Evolutionary conservation across 2,888 invertebrate species (phyloP).

Genomic region (Tortricodes alternella): DNA sequence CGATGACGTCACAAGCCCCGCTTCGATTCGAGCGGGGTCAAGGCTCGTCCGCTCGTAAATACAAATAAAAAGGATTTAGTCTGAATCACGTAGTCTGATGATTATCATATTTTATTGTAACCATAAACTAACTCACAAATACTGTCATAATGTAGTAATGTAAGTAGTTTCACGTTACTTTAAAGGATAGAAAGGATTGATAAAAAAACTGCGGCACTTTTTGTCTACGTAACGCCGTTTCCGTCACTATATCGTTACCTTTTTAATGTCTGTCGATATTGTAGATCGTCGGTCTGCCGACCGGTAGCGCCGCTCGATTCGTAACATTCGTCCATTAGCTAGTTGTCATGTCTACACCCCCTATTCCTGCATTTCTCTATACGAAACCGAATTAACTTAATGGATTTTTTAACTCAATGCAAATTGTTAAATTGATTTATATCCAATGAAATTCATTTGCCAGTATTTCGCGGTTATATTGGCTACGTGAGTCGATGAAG

Average conservation of each 20-base stretch:
- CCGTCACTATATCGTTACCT: no score
- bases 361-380: conserved; percentile 36
- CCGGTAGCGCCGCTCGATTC: conserved; percentile 1
- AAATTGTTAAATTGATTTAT: conserved; percentile 30
- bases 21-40: conserved; percentile 54
- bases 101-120: conserved; percentile 76
- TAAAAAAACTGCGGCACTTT: no score
- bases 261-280: no score
- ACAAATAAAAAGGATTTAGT: conserved; percentile 72
- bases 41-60: conserved; percentile 72
- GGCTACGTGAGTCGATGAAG: conserved; percentile 1
- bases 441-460: conserved; percentile 24
- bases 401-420: conserved; percentile 34
- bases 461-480: conserved; percentile 22
- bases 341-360: conserved; percentile 39
- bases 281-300: neutral
- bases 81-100: conserved; percentile 70
- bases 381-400: conserved; percentile 36
- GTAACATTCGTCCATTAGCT: conserved; percentile 37
- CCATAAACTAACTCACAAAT: conserved; percentile 64
- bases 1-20: conserved; percentile 44
- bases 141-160: conserved; percentile 59
- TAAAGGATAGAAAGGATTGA: neutral
- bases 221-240: no score
- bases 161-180: no score